A percentile compares a stretch with the other conserved stretches of the same genome.
phyloP scores from a whole-genome alignment of 2,888 invertebrate species.

The Trissoscelio sp. region DNA sequence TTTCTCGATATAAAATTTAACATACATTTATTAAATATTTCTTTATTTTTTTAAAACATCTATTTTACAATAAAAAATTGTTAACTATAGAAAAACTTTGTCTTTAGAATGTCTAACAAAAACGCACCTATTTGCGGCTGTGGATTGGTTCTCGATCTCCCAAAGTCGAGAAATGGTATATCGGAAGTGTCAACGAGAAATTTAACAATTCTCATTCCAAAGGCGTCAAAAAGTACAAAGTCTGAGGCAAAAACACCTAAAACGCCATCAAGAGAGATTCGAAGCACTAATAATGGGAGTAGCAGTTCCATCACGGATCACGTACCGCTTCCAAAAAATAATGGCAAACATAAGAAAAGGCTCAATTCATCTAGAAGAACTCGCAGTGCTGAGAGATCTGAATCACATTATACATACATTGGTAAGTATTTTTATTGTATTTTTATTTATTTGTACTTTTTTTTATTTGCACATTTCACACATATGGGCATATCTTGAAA shows the following conservation, averaged over 20 bases:
- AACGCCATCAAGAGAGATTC: constrained; percentile 72
- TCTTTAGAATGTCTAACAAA: constrained; percentile 81
- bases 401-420: constrained; percentile 81
- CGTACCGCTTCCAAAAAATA: constrained; percentile 71
- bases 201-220: constrained; percentile 75
- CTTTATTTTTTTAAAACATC: too few relatives aligned
- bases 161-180: constrained; percentile 75
- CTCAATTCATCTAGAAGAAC: constrained; percentile 78
- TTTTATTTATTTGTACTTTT: background rate
- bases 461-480: too few relatives aligned
- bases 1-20: too few relatives aligned
- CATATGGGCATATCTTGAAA: too few relatives aligned
- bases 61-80: too few relatives aligned
- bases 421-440: constrained; percentile 71
- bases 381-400: constrained; percentile 80
- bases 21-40: too few relatives aligned
- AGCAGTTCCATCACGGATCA: constrained; percentile 77
- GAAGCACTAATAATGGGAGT: constrained; percentile 75
- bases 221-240: constrained; percentile 73
- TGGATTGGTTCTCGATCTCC: constrained; percentile 76
- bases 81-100: too few relatives aligned
- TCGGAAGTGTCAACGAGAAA: constrained; percentile 74
- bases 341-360: constrained; percentile 76
- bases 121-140: constrained; percentile 79
- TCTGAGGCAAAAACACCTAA: constrained; percentile 74